phyloP scores from a whole-genome alignment of 2,797 vertebrate genomes.

The Thalassophryne amazonica region DNA sequence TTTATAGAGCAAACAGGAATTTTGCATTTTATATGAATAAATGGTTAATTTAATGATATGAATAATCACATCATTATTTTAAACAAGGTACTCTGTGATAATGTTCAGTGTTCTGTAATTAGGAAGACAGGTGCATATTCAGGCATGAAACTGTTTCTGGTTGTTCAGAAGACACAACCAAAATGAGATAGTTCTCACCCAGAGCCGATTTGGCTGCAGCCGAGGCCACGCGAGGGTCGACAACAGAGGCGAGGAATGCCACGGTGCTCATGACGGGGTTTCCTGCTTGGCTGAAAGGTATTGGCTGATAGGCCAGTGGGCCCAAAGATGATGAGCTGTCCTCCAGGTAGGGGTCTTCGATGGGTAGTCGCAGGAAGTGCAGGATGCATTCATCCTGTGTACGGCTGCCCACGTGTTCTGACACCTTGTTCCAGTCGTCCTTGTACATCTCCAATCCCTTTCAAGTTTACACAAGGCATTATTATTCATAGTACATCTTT shows the following conservation, averaged over 20 bases:
- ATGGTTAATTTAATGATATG: too few species aligned
- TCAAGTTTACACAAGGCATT: not conserved
- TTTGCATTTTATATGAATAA: too few species aligned
- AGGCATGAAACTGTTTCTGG: not conserved
- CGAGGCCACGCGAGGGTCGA: constrained; percentile 92
- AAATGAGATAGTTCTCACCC: constrained; percentile 69
- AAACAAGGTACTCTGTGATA: too few species aligned
- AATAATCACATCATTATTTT: too few species aligned
- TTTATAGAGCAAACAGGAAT: too few species aligned
- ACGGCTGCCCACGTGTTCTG: constrained; percentile 93
- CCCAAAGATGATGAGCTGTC: constrained; percentile 88
- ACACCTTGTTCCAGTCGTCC: constrained; percentile 98
- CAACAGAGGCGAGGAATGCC: constrained; percentile 94
- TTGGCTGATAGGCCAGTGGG: constrained; percentile 90
- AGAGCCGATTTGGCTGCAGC: constrained; percentile 93
- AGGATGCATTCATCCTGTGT: constrained; percentile 97
- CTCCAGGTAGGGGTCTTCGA: constrained; percentile 94
- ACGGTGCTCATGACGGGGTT: constrained; percentile 98
- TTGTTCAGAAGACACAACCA: not conserved
- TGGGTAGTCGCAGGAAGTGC: constrained; percentile 92
- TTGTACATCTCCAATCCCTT: constrained; percentile 98
- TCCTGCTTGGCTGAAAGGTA: constrained; percentile 95
- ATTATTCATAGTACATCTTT: too few species aligned
- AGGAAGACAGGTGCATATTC: too few species aligned
- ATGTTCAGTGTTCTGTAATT: too few species aligned